Conservation (phyloP, 2,113 vertebrate genomes). For the Thalassarche chlororhynchos region DNA sequence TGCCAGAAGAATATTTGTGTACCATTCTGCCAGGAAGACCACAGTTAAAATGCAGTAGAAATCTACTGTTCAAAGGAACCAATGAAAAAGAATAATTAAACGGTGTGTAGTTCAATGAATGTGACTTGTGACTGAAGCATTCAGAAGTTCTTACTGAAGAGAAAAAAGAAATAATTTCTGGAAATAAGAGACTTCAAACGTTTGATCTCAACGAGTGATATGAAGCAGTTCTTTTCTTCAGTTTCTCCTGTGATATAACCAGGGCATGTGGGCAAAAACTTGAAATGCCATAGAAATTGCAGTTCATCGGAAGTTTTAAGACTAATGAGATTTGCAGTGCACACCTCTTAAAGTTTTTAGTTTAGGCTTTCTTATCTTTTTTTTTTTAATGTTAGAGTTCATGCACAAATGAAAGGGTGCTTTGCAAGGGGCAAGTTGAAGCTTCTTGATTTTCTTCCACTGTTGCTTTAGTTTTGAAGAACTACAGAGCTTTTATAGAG, state of each 20-base stretch:
- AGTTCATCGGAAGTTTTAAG: not conserved
- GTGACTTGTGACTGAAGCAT: not conserved
- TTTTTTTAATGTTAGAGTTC: not conserved
- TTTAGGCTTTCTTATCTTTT: not conserved
- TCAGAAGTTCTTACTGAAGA: not conserved
- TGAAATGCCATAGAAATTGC: not conserved
- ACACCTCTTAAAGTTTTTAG: not conserved
- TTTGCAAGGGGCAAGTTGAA: not conserved
- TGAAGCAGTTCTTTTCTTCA: not conserved
- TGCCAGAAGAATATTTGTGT: not conserved
- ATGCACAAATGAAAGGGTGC: not conserved
- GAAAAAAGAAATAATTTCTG: not conserved
- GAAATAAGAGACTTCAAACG: not conserved
- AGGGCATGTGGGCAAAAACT: not conserved
- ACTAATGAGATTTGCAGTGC: not conserved
- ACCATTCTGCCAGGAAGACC: not conserved
- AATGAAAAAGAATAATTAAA: not conserved
- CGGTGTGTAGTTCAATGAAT: not conserved
- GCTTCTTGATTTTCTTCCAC: not conserved
- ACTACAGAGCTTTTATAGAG: not conserved
- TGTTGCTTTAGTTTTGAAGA: not conserved
- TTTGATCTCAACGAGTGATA: not conserved
- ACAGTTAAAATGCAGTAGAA: not conserved
- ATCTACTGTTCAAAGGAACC: not conserved
- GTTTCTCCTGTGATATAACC: not conserved